phyloP scores from a whole-genome alignment of 2,797 vertebrate genomes.

The Sarcophilus harrisii region DNA sequence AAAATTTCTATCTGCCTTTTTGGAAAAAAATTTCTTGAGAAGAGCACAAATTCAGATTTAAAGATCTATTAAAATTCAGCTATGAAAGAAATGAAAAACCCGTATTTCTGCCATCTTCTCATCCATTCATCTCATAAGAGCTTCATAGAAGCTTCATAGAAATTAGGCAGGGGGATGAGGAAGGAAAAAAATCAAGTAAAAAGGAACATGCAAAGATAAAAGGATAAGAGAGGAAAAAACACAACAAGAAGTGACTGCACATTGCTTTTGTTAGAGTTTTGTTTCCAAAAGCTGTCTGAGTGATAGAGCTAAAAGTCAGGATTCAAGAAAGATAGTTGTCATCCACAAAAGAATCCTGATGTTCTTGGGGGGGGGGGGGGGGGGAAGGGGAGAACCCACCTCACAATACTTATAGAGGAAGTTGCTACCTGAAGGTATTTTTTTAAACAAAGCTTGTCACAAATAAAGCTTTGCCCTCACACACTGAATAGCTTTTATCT shows the following conservation, averaged over 20 bases:
- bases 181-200: conserved; percentile 75
- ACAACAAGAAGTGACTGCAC: conserved; percentile 67
- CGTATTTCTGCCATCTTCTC: conserved; percentile 52
- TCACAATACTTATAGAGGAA: conserved; percentile 60
- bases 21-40: conserved; percentile 43
- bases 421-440: conserved; percentile 32
- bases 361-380: conserved; percentile 44
- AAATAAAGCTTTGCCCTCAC: conserved; percentile 24
- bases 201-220: conserved; percentile 62
- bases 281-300: conserved; percentile 61
- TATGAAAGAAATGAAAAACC: conserved; percentile 65
- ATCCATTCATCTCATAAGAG: conserved; percentile 65
- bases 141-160: conserved; percentile 63
- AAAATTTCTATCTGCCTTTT: conserved; percentile 43
- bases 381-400: no score
- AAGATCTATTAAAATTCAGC: conserved; percentile 57
- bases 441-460: neutral
- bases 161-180: conserved; percentile 57
- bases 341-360: conserved; percentile 54
- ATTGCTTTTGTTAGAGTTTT: conserved; percentile 66
- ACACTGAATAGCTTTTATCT: conserved; percentile 51
- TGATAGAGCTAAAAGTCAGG: conserved; percentile 63
- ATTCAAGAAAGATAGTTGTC: conserved; percentile 56
- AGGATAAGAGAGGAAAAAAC: conserved; percentile 46
- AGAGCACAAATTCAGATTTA: conserved; percentile 65